Evolutionary conservation across 2,888 invertebrate species (phyloP).

Genomic region (Autographa gamma): DNA sequence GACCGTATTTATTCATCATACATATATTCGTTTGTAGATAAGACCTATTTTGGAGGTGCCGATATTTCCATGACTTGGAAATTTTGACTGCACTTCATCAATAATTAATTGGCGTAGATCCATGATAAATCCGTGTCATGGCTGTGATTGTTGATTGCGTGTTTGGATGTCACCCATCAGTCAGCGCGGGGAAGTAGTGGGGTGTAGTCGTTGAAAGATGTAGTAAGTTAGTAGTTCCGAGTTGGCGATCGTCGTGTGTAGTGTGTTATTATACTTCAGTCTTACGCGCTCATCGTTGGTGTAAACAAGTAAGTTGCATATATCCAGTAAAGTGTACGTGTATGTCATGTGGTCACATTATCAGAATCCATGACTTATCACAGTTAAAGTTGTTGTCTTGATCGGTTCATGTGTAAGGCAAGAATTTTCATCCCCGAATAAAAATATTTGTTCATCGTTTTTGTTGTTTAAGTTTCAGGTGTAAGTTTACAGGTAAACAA

Average conservation of each 20-base stretch:
- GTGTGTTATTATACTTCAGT: conserved; percentile 61
- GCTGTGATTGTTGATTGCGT: conserved; percentile 71
- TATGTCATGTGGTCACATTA: neutral
- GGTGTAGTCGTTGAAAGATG: conserved; percentile 70
- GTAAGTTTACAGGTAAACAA: neutral
- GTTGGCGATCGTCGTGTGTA: conserved; percentile 65
- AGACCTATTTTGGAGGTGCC: neutral
- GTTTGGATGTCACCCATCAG: conserved; percentile 75
- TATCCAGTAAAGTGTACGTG: conserved; percentile 32
- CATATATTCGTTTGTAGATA: conserved; percentile 11
- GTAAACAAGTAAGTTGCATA: conserved; percentile 50
- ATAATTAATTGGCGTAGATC: conserved; percentile 72
- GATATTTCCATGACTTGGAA: conserved; percentile 19
- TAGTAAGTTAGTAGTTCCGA: conserved; percentile 72
- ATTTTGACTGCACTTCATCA: conserved; percentile 50
- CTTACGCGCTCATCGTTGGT: conserved; percentile 48
- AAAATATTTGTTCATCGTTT: neutral
- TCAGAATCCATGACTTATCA: neutral
- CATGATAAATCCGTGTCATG: conserved; percentile 78
- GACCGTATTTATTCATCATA: conserved; percentile 19
- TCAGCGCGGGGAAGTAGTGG: conserved; percentile 71
- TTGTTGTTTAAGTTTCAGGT: neutral
- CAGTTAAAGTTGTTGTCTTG: neutral
- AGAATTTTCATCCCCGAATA: neutral
- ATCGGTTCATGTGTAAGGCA: neutral